Evolutionary conservation across 53 echinoderm and acorn worm genomes (phyloP), one percentile per base, ranked within the genome.

Genomic region (Antedon mediterranea): DNA sequence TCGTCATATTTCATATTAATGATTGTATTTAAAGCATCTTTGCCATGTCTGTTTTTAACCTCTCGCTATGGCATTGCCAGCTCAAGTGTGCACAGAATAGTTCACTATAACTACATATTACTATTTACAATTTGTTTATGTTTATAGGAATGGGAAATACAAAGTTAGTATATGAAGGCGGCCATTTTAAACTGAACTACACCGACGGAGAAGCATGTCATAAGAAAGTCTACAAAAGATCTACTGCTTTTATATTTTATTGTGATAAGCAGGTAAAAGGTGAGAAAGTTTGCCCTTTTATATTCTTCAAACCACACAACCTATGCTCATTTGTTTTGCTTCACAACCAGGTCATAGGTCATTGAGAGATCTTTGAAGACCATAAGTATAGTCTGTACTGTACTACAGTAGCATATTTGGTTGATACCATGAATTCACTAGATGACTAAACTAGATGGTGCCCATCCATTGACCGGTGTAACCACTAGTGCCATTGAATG

Each of bases 171-270:
- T 97, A 91, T 79, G 84, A 89, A n/a, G 91, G 83, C 33, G 97
- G 97, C n/a, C 77, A 84, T 0, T 75, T 95, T 72, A 87, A 78
- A 82, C 92, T 95, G 29, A 95, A 95, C 82, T 95, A 95, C 77
- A 89, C 97, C 14, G 88, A 92, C n/a, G 72, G 74, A 0, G 74
- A 88, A 33, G 74, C 76, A 2, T 95, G 97, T 71, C 97, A 95
- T 30, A 76, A 84, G 0, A 75, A 73, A 11, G 84, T 84, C 0
- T 95, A 95, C 28, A 72, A 92, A 75, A 83, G 97, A 80, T 91
- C 97, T 30, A 95, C 89, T 0, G 87, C 91, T 26, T 92, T 95
- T 81, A 89, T 84, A 28, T 95, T 92, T 80, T 85, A 87, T 43
- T 95, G 97, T 43, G 97, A 95, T 83, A 87, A 92, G 30, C 78